These are phyloP conservation scores for Sebastes schlegelii DNA, from an alignment of 2,113 vertebrate species.

Conservation along the genomic window DNA sequence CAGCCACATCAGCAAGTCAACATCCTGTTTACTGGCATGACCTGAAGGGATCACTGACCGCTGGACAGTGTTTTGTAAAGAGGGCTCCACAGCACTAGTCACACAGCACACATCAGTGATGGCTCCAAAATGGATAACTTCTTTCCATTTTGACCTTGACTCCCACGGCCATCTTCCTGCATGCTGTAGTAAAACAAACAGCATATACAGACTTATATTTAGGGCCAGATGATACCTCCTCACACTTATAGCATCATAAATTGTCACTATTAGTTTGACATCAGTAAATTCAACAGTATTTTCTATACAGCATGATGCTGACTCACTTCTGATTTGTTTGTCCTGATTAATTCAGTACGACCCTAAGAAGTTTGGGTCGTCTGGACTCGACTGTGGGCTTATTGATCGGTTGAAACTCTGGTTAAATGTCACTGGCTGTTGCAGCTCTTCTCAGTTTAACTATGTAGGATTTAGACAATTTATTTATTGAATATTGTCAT, in stretches of 20 bases:
- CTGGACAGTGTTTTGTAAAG: constrained; percentile 55
- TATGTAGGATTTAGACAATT: not conserved
- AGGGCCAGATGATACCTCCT: not conserved
- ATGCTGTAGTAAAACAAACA: not conserved
- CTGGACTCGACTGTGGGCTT: not conserved
- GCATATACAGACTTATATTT: not conserved
- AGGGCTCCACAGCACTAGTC: constrained; percentile 44
- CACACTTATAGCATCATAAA: not conserved
- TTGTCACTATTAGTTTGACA: not conserved
- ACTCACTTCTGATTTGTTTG: not conserved
- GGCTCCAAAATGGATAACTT: constrained; percentile 44
- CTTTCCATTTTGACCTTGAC: constrained; percentile 44
- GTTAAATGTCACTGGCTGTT: not conserved
- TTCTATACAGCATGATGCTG: not conserved
- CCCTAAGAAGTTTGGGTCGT: not conserved
- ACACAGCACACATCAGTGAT: constrained; percentile 13
- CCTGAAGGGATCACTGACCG: constrained; percentile 65
- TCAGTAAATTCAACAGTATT: not conserved
- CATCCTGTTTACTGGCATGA: constrained; percentile 68
- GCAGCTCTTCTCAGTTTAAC: not conserved
- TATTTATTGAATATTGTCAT: not conserved
- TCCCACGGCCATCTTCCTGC: constrained; percentile 2
- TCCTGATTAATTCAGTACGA: constrained; percentile 18
- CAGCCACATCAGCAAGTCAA: constrained; percentile 67
- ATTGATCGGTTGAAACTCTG: constrained; percentile 8